These are phyloP conservation scores for Prosopocoilus inquinatus DNA, from an alignment of 2,888 invertebrate genomes.

Conservation along the genomic window DNA sequence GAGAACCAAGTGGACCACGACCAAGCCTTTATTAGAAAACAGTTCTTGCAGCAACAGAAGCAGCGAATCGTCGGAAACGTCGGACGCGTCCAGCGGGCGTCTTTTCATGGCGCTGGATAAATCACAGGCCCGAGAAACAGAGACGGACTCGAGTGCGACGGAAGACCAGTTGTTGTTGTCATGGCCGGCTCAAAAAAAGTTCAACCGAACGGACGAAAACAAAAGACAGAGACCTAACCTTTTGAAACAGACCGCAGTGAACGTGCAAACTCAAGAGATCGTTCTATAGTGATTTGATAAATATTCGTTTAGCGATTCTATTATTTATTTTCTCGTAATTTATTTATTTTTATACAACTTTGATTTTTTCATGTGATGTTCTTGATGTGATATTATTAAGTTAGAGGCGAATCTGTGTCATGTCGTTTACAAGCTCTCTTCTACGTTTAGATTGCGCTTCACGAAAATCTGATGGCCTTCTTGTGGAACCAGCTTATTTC, in stretches of 20 bases:
- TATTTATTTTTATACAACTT: background rate
- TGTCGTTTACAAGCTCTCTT: background rate
- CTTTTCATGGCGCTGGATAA: constrained; percentile 49
- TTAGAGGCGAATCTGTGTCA: constrained; percentile 10
- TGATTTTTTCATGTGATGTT: constrained; percentile 31
- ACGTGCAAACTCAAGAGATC: constrained; percentile 40
- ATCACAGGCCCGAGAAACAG: constrained; percentile 17
- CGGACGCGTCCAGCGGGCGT: constrained; percentile 44
- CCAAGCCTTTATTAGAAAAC: constrained; percentile 40
- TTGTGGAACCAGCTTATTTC: too few species aligned
- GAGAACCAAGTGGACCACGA: constrained; percentile 31
- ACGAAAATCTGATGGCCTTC: too few species aligned
- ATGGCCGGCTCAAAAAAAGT: constrained; percentile 53
- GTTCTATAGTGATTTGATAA: constrained; percentile 37
- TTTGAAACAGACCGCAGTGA: constrained; percentile 36
- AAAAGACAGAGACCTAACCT: constrained; percentile 23
- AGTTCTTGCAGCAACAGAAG: constrained; percentile 39
- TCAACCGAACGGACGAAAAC: constrained; percentile 25
- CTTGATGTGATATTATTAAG: constrained; percentile 37
- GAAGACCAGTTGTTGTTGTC: constrained; percentile 56
- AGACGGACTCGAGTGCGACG: constrained; percentile 27
- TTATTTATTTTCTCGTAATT: constrained; percentile 20
- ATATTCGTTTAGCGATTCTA: constrained; percentile 6
- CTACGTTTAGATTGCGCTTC: too few species aligned
- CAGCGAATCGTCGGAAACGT: constrained; percentile 53